phyloP scores from a whole-genome alignment of 1,140 invertebrate species.

The Hycleus phaleratus region DNA sequence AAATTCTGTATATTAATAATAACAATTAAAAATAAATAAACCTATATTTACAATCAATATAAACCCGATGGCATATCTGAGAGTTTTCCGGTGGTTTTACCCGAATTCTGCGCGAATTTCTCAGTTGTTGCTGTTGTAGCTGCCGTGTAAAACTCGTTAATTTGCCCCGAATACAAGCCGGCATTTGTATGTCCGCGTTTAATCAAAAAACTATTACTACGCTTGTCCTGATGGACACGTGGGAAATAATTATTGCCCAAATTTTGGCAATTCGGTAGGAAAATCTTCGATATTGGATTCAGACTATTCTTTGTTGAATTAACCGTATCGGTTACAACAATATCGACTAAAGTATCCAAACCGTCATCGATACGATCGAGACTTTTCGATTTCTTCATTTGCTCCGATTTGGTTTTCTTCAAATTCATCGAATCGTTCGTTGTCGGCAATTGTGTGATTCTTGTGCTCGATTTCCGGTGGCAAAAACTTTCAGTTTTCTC shows the following conservation, averaged over 20 bases:
- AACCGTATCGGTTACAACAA: constrained; percentile 49
- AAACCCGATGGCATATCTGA: constrained; percentile 65
- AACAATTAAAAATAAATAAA: too few relatives aligned
- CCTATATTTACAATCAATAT: constrained; percentile 44
- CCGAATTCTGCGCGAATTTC: constrained; percentile 29
- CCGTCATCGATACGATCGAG: constrained; percentile 70
- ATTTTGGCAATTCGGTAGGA: too few relatives aligned
- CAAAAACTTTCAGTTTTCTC: too few relatives aligned
- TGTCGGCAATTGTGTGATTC: not conserved
- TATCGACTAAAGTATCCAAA: constrained; percentile 62
- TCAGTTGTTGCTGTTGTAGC: constrained; percentile 22
- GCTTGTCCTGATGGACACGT: constrained; percentile 32
- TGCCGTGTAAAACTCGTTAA: constrained; percentile 36
- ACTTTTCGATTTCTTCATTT: constrained; percentile 60
- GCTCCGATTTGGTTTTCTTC: not conserved
- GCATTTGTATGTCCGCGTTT: constrained; percentile 52
- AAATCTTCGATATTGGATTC: too few relatives aligned
- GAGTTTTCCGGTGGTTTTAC: constrained; percentile 47
- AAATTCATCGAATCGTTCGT: not conserved
- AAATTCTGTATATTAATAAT: too few relatives aligned
- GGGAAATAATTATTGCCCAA: constrained; percentile 35
- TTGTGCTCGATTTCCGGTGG: too few relatives aligned
- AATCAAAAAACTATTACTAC: constrained; percentile 46
- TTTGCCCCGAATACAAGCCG: constrained; percentile 53
- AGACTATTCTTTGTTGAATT: constrained; percentile 34